A percentile compares a stretch with the other conserved stretches of the same genome.
Evolutionary conservation across 2,888 invertebrate species (phyloP).

Genomic region (Tipula lateralis): DNA sequence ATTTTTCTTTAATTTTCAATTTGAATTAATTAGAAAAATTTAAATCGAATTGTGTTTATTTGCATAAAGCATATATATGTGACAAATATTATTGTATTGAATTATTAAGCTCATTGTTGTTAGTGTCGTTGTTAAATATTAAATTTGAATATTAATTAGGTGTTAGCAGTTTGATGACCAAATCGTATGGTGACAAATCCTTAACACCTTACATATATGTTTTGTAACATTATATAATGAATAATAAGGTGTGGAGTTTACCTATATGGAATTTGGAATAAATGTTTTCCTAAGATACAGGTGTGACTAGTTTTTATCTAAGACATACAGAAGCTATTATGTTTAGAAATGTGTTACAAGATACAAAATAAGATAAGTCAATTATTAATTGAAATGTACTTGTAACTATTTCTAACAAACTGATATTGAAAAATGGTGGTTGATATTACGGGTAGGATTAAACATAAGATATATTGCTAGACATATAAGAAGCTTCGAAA

Average conservation of each 20-base stretch:
- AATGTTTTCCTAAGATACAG: too few species aligned
- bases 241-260: not conserved
- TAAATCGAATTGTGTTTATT: not conserved
- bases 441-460: too few species aligned
- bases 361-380: too few species aligned
- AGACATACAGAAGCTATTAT: too few species aligned
- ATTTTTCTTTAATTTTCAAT: not conserved
- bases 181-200: not conserved
- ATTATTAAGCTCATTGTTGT: not conserved
- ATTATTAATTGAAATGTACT: too few species aligned
- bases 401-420: too few species aligned
- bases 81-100: not conserved
- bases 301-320: too few species aligned
- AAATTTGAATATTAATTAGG: not conserved
- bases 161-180: not conserved
- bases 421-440: too few species aligned
- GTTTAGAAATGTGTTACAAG: too few species aligned
- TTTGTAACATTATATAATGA: not conserved
- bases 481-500: too few species aligned
- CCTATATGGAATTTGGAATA: too few species aligned
- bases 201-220: not conserved
- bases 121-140: not conserved
- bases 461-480: too few species aligned
- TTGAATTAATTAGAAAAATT: constrained; percentile 8
- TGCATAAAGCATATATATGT: not conserved